Percentiles rank a stretch among this genome's conserved stretches.
Conservation (phyloP, 2,797 vertebrate genomes). For the Sarcophilus harrisii region DNA sequence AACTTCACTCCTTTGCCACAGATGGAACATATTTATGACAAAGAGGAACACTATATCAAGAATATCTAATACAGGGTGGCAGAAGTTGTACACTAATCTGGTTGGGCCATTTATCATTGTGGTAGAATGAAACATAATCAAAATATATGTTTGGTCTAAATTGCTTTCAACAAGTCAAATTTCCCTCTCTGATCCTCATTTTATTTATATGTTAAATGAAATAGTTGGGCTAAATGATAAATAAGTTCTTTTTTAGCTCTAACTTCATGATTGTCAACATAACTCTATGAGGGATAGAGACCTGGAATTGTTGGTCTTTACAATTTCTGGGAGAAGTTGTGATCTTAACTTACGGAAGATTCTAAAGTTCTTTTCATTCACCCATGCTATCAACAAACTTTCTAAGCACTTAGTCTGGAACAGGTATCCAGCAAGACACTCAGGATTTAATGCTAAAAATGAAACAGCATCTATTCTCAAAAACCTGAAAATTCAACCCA, state of each 20-base stretch:
- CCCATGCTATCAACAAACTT: slow-evolving; percentile 10
- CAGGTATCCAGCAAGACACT: background rate
- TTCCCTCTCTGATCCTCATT: too few species aligned
- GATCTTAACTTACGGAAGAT: background rate
- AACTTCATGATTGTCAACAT: background rate
- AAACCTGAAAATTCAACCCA: background rate
- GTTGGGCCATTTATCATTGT: too few species aligned
- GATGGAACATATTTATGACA: too few species aligned
- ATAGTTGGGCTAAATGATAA: background rate
- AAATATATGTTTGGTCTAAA: too few species aligned
- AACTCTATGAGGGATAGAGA: background rate
- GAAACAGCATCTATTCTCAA: background rate
- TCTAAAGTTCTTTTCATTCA: background rate
- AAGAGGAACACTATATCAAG: too few species aligned
- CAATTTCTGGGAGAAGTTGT: background rate
- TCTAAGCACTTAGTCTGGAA: background rate
- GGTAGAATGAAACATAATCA: too few species aligned
- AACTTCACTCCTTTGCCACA: too few species aligned
- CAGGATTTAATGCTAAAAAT: background rate
- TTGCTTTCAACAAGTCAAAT: too few species aligned
- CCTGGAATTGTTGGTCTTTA: background rate
- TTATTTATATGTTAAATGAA: too few species aligned
- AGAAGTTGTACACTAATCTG: too few species aligned
- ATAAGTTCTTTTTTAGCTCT: background rate
- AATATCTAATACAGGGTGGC: too few species aligned